phyloP scores from a whole-genome alignment of 92 coral and sea anemone species.

The Actinernus sp. region DNA sequence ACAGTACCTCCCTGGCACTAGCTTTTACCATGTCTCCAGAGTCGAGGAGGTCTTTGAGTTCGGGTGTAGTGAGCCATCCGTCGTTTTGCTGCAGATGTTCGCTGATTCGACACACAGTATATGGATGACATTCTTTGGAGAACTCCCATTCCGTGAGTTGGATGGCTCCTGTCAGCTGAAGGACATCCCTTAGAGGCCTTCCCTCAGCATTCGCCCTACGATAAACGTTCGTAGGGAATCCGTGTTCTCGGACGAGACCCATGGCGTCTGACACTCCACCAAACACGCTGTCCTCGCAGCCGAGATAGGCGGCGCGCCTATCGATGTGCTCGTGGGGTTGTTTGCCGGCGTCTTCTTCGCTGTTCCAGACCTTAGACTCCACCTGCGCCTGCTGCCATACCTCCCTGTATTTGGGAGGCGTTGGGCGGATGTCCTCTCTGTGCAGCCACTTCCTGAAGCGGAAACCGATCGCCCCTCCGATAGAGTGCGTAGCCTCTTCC shows the following conservation, averaged over 20 bases:
- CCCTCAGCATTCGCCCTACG: slow-evolving; percentile 46
- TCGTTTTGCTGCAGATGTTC: slow-evolving; percentile 15
- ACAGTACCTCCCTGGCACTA: no score
- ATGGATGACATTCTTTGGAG: slow-evolving; percentile 1
- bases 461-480: slow-evolving; percentile 30
- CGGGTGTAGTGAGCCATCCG: slow-evolving; percentile 33
- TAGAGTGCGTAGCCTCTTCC: no score
- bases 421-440: slow-evolving; percentile 15
- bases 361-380: slow-evolving; percentile 22
- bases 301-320: slow-evolving; percentile 40
- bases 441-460: slow-evolving; percentile 21
- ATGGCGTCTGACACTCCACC: slow-evolving; percentile 15
- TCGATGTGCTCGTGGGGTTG: slow-evolving; percentile 17
- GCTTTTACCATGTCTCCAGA: slow-evolving; percentile 11
- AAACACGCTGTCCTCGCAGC: slow-evolving; percentile 22
- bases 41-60: no score
- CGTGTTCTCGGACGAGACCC: no score
- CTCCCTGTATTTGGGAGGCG: slow-evolving; percentile 27
- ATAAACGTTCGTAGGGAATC: slow-evolving; percentile 23
- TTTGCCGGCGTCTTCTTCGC: slow-evolving; percentile 7
- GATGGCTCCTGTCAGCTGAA: slow-evolving; percentile 33
- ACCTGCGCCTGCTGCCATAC: no score
- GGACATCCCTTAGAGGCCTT: slow-evolving; percentile 29
- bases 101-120: slow-evolving; percentile 12
- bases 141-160: slow-evolving; percentile 37